Conservation (phyloP, 30 jellyfish, hydroid and myxozoan genomes). For the Aurelia aurita complex sp. Pacific region DNA sequence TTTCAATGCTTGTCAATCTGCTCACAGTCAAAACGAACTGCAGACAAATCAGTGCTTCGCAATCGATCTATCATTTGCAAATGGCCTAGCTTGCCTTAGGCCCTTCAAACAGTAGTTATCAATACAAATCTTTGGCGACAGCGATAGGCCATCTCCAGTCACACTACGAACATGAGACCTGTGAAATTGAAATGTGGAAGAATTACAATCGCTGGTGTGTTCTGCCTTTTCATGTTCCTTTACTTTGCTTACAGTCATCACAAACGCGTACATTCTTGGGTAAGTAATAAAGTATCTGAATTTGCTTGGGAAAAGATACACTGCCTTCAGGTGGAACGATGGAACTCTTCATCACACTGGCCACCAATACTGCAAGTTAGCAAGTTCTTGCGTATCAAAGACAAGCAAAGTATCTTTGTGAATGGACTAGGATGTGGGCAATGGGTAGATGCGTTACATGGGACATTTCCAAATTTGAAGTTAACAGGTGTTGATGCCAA, state of each 20-base stretch:
- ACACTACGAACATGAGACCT: slow-evolving; percentile 21
- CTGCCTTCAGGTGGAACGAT: slow-evolving; percentile 58
- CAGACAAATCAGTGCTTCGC: too few relatives aligned
- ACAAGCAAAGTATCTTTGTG: slow-evolving; percentile 81
- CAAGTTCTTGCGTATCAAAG: slow-evolving; percentile 58
- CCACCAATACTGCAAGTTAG: slow-evolving; percentile 88
- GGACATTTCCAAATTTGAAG: slow-evolving; percentile 54
- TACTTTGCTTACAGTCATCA: slow-evolving; percentile 16
- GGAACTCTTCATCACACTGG: slow-evolving; percentile 85
- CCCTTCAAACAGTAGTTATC: too few relatives aligned
- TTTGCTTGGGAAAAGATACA: slow-evolving; percentile 50
- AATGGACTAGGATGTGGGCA: slow-evolving; percentile 94
- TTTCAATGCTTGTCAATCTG: too few relatives aligned
- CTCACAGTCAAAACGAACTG: too few relatives aligned
- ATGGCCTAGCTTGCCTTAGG: too few relatives aligned
- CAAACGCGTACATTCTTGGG: slow-evolving; percentile 47
- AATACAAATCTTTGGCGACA: too few relatives aligned
- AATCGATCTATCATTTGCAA: too few relatives aligned
- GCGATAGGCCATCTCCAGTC: too few relatives aligned
- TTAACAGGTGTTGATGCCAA: slow-evolving; percentile 81
- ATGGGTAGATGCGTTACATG: slow-evolving; percentile 82
- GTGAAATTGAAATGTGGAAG: slow-evolving; percentile 39
- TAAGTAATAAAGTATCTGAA: slow-evolving; percentile 40
- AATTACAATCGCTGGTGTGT: slow-evolving; percentile 4
- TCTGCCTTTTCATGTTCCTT: not conserved